Conservation (phyloP, 2,888 invertebrate species). For the Lissonota sp. region DNA sequence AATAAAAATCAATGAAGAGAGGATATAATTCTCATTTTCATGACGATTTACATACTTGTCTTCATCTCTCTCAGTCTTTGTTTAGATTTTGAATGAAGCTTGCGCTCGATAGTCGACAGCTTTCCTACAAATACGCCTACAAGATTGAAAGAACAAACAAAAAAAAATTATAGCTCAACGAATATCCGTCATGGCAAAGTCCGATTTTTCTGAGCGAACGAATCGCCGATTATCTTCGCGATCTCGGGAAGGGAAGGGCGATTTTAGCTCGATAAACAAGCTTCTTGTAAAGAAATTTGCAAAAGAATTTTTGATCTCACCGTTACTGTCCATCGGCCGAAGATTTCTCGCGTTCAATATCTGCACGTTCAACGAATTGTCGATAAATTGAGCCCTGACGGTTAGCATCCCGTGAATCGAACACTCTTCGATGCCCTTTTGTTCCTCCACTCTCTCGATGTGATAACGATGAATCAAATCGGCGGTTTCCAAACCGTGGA, state of each 20-base stretch:
- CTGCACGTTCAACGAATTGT: conserved; percentile 91
- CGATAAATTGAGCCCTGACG: conserved; percentile 90
- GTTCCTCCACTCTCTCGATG: conserved; percentile 87
- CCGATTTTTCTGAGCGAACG: too few species aligned
- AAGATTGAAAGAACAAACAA: conserved; percentile 74
- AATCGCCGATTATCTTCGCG: too few species aligned
- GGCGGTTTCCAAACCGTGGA: conserved; percentile 95
- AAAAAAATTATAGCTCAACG: conserved; percentile 42
- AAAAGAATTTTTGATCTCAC: conserved; percentile 83
- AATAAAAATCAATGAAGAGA: conserved; percentile 56
- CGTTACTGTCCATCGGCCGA: conserved; percentile 94
- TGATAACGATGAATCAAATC: conserved; percentile 94
- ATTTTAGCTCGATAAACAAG: too few species aligned
- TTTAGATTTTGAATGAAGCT: conserved; percentile 80
- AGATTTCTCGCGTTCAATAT: conserved; percentile 96
- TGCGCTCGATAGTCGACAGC: conserved; percentile 81
- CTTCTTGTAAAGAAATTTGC: not conserved
- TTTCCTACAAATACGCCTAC: conserved; percentile 80
- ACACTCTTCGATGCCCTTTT: conserved; percentile 86
- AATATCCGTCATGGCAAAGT: too few species aligned
- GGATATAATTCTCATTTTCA: conserved; percentile 65
- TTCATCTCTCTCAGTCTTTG: conserved; percentile 79
- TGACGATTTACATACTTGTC: conserved; percentile 80
- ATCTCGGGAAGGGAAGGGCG: too few species aligned
- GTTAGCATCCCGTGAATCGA: conserved; percentile 91